phyloP scores from a whole-genome alignment of 2,113 vertebrate genomes.

The Sula dactylatra region DNA sequence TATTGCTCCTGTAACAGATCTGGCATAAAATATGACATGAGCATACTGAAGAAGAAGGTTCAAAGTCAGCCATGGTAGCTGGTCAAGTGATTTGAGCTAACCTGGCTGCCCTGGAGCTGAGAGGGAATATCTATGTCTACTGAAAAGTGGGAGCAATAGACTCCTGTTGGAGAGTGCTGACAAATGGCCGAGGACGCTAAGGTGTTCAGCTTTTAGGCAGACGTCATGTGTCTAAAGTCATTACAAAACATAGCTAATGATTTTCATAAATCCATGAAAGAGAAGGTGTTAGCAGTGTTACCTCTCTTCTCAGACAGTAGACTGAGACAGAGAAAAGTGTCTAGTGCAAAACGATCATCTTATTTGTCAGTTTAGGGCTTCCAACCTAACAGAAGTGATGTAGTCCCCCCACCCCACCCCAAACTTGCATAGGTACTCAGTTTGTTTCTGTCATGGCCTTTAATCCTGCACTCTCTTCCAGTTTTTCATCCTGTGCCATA shows the following conservation, averaged over 20 bases:
- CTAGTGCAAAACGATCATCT: not conserved
- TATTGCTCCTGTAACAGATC: not conserved
- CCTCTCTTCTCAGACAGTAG: not conserved
- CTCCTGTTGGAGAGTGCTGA: not conserved
- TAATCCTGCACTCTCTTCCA: not conserved
- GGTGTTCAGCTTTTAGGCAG: not conserved
- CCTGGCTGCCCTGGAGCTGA: not conserved
- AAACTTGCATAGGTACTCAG: not conserved
- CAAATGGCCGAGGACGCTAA: not conserved
- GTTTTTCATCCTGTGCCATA: not conserved
- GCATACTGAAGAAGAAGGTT: not conserved
- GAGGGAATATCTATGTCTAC: not conserved
- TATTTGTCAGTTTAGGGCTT: not conserved
- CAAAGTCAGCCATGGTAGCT: not conserved
- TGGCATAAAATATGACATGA: not conserved
- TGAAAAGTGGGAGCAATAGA: not conserved
- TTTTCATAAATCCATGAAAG: not conserved
- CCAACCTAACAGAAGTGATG: not conserved
- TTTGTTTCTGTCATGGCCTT: not conserved
- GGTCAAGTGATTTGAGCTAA: not conserved
- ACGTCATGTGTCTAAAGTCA: not conserved
- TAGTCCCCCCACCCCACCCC: not conserved
- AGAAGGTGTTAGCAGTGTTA: not conserved
- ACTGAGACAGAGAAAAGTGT: not conserved
- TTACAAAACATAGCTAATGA: not conserved